Base-by-base conservation (phyloP, 37 sponge, comb jelly and placozoan genomes). In the Ianthella basta region DNA sequence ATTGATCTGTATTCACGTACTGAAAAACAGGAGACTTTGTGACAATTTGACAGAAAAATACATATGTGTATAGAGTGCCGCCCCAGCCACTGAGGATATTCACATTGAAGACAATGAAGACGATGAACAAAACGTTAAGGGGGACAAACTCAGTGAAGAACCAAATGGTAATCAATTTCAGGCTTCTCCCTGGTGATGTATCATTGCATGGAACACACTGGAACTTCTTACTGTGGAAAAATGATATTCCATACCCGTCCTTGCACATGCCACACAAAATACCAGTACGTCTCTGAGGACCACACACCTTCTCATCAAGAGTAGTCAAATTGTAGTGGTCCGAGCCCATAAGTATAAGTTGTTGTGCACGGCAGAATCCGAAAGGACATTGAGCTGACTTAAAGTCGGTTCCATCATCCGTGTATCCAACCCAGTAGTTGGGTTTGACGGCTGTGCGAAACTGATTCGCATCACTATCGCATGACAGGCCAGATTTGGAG, bases 41-140 rank as follows among this genome's bases (percentile, higher is more conserved):
- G 38, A 75, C 78, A 14, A 75, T 50, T 23, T 75, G 78, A 41
- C 33, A 75, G 54, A 40, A 75, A 23, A 75, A 41, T 1, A 75
- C n/a, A 41, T n/a, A 75, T 21, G 78, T 75, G 54, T 75, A 75
- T 50, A 75, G 40, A 41, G 39, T 12, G 40, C 78, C 78, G 5
- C 37, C 37, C 44, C 44, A 75, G 24, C 54, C 54, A 53, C 44
- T 75, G 25, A 75, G 54, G 24, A 75, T 21, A 53, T 75, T 75
- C 14, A 75, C 53, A 32, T 75, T 50, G 25, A 75, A 75, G 2
- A 75, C 14, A 75, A 75, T 75, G 20, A 75, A 75, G 1, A 75
- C 53, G 18, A 75, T 0, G 16, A 75, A 36, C 1, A 75, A 0
- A 40, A 75, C 37, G 10, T 75, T 75, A 24, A 75, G 21, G 1